Percentiles rank a stretch among this genome's conserved stretches.
These are phyloP conservation scores for Pyrgus malvae DNA, from an alignment of 2,888 invertebrate genomes.

Conservation along the genomic window DNA sequence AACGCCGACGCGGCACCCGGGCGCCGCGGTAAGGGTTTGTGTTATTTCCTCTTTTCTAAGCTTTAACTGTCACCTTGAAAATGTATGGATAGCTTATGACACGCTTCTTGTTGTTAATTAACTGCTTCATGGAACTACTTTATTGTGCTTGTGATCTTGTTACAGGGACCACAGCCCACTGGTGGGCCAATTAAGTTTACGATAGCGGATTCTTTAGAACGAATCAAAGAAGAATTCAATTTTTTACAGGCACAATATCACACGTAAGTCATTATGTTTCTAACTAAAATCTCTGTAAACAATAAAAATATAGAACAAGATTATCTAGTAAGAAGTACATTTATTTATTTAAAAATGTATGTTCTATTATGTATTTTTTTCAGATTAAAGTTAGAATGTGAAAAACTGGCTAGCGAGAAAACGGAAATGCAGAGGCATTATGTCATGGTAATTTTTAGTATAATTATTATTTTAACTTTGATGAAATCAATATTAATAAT, in stretches of 20 bases:
- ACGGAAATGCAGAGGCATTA: conserved; percentile 99
- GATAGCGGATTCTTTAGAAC: conserved; percentile 94
- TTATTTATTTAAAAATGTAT: too few relatives aligned
- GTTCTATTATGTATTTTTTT: conserved; percentile 39
- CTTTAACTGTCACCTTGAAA: conserved; percentile 11
- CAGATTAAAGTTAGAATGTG: conserved; percentile 98
- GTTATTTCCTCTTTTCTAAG: conserved; percentile 44
- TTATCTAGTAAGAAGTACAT: too few relatives aligned
- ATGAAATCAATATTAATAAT: too few relatives aligned
- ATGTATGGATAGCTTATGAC: conserved; percentile 17
- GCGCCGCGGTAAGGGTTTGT: conserved; percentile 87
- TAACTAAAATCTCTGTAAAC: too few relatives aligned
- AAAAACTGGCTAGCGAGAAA: conserved; percentile 98
- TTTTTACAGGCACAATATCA: conserved; percentile 97
- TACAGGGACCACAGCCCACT: conserved; percentile 91
- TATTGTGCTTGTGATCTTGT: conserved; percentile 40
- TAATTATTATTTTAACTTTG: neutral
- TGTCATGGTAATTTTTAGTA: conserved; percentile 92
- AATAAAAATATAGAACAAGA: too few relatives aligned
- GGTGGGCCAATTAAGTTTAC: conserved; percentile 96
- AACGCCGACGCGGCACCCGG: conserved; percentile 88
- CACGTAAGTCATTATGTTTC: conserved; percentile 85
- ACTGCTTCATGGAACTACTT: conserved; percentile 27
- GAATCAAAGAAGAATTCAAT: conserved; percentile 97
- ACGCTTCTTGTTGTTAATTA: conserved; percentile 10